Percentiles rank a stretch among this genome's conserved stretches.
phyloP scores from a whole-genome alignment of 2,797 vertebrate genomes.

The Oreochromis grahami region DNA sequence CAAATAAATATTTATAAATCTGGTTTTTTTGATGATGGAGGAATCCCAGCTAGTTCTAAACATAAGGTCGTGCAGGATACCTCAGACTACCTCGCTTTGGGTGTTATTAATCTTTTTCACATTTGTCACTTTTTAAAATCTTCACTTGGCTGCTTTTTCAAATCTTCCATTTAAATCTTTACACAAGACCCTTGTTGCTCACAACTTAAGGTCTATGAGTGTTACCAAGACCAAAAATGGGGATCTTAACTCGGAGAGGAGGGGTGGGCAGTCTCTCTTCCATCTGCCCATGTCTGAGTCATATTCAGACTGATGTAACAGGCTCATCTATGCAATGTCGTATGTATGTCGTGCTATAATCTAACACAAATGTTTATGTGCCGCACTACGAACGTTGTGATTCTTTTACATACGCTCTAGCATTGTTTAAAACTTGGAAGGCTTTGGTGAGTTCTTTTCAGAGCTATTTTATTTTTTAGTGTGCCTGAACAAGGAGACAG shows the following conservation, averaged over 20 bases:
- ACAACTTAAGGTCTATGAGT: background rate
- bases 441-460: background rate
- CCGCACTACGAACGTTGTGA: rapidly evolving
- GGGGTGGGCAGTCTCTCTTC: background rate
- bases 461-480: background rate
- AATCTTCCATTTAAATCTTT: background rate
- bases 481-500: background rate
- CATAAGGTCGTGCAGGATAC: background rate
- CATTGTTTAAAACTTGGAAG: background rate
- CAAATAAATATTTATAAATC: background rate
- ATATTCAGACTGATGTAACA: background rate
- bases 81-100: background rate
- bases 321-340: background rate
- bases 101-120: background rate
- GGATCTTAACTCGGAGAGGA: background rate
- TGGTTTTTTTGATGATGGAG: background rate
- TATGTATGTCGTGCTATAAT: background rate
- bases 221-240: background rate
- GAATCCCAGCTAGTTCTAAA: background rate
- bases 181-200: background rate
- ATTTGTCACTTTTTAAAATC: background rate
- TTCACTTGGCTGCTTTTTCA: background rate
- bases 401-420: background rate
- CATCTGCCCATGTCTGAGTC: background rate
- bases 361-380: background rate